Evolutionary conservation across 2,113 vertebrate species (phyloP).

Genomic region (Lonchura striata): DNA sequence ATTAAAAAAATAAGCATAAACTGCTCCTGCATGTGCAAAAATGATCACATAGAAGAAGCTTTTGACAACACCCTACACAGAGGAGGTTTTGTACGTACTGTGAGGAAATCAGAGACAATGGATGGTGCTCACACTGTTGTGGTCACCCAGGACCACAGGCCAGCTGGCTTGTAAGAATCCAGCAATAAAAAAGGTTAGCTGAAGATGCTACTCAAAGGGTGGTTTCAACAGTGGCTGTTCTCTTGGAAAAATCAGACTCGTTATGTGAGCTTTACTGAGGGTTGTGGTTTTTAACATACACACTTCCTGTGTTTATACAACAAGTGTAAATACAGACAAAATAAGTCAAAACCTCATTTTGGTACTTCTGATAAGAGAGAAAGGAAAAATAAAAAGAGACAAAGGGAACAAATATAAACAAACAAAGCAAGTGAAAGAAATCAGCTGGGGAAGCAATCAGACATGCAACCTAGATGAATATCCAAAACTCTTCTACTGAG

Average conservation of each 20-base stretch:
- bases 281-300: not conserved
- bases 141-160: not conserved
- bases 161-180: not conserved
- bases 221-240: not conserved
- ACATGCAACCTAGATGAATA: not conserved
- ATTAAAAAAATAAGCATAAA: not conserved
- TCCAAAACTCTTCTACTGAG: not conserved
- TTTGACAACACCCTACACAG: not conserved
- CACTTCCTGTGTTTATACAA: not conserved
- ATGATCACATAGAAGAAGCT: not conserved
- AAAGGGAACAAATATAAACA: not conserved
- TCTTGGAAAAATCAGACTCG: not conserved
- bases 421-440: not conserved
- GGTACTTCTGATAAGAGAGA: not conserved
- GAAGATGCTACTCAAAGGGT: not conserved
- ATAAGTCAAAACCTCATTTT: not conserved
- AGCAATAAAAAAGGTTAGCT: not conserved
- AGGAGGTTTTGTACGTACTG: not conserved
- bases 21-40: not conserved
- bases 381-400: not conserved
- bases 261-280: not conserved
- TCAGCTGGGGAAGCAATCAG: not conserved
- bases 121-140: not conserved
- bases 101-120: not conserved
- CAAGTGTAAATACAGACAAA: not conserved